A percentile compares a stretch with the other conserved stretches of the same genome.
These are phyloP conservation scores for Heliconius cydno DNA, from an alignment of 2,888 invertebrate species.

Conservation along the genomic window DNA sequence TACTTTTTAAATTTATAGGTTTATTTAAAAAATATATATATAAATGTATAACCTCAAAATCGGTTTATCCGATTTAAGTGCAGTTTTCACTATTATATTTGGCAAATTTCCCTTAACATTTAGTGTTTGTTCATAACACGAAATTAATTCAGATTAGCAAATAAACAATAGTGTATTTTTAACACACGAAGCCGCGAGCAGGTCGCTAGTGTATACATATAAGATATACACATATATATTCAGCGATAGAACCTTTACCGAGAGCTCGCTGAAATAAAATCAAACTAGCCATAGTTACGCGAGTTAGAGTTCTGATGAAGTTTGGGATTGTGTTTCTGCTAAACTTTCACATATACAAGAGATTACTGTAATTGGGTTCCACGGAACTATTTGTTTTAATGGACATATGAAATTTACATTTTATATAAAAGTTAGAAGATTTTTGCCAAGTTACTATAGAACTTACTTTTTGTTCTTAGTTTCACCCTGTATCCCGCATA, in stretches of 20 bases:
- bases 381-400: too few relatives aligned
- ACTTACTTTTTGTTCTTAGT: too few relatives aligned
- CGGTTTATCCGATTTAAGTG: too few relatives aligned
- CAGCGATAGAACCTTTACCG: constrained; percentile 4
- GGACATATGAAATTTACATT: too few relatives aligned
- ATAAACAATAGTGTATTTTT: neutral
- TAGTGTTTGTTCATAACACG: too few relatives aligned
- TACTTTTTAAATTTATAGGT: neutral
- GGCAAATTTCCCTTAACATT: too few relatives aligned
- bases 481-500: too few relatives aligned
- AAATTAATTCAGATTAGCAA: neutral
- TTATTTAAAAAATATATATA: neutral
- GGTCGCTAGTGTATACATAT: neutral
- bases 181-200: too few relatives aligned
- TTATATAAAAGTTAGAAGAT: too few relatives aligned
- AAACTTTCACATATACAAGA: constrained; percentile 17
- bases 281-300: constrained; percentile 17
- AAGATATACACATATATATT: neutral
- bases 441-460: too few relatives aligned
- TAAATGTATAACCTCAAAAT: too few relatives aligned
- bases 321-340: constrained; percentile 18
- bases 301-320: constrained; percentile 22
- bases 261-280: constrained; percentile 17
- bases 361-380: constrained; percentile 19
- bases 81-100: too few relatives aligned